Conservation (phyloP, 1,140 invertebrate genomes). For the Lasioglossum baleicum region DNA sequence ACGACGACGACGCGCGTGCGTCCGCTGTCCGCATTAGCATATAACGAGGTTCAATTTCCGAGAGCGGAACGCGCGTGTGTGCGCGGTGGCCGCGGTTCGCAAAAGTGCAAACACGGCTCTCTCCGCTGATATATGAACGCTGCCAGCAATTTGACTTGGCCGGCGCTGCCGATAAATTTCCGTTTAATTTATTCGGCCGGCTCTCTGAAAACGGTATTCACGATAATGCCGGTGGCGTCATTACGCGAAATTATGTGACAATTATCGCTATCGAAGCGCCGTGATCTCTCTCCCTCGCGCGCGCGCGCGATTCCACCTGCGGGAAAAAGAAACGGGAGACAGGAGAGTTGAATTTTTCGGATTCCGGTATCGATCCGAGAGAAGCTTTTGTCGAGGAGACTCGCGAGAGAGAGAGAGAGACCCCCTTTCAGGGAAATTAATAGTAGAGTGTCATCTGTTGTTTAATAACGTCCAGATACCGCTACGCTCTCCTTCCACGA, state of each 20-base stretch:
- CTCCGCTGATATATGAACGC: not conserved
- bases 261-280: conserved; percentile 34
- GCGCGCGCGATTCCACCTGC: not conserved
- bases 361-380: not conserved
- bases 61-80: not conserved
- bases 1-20: not conserved
- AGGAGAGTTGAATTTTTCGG: not conserved
- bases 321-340: not conserved
- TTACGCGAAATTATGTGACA: conserved; percentile 41
- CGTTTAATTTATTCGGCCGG: conserved; percentile 23
- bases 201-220: not conserved
- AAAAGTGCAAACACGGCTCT: conserved; percentile 21
- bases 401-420: too few species aligned
- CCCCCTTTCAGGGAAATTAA: conserved; percentile 18
- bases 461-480: conserved; percentile 43
- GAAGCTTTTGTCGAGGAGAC: not conserved
- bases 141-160: conserved; percentile 17
- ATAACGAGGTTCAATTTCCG: conserved; percentile 17
- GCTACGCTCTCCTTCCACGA: conserved; percentile 3
- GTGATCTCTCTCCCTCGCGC: not conserved
- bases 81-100: not conserved
- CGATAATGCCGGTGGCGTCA: conserved; percentile 4
- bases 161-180: conserved; percentile 24
- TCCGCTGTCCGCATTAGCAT: conserved; percentile 12
- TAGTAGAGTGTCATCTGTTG: conserved; percentile 39